Conservation (phyloP, 1,140 invertebrate species). For the Cydia splendana region DNA sequence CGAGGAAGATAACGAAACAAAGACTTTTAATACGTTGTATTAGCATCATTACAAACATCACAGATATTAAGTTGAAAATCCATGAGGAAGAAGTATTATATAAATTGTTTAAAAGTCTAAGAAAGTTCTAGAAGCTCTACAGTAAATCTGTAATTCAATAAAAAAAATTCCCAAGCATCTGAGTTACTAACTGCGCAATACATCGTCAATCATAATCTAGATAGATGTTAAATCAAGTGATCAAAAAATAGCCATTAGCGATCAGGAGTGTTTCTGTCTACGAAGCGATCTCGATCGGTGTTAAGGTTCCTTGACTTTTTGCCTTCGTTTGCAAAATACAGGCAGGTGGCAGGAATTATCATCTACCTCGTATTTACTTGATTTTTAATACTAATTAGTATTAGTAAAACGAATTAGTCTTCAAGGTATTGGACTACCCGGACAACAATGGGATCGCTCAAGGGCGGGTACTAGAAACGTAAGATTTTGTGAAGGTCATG, state of each 20-base stretch:
- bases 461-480: background rate
- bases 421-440: background rate
- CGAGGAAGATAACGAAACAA: conserved; percentile 32
- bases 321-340: background rate
- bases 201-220: conserved; percentile 4
- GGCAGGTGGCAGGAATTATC: background rate
- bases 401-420: background rate
- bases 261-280: background rate
- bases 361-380: background rate
- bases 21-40: conserved; percentile 10
- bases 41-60: background rate
- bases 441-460: background rate
- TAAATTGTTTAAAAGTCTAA: background rate
- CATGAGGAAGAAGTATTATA: background rate
- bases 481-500: background rate
- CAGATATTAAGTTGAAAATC: background rate
- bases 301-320: background rate
- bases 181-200: conserved; percentile 7
- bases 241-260: conserved; percentile 6
- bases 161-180: background rate
- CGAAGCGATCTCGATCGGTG: background rate
- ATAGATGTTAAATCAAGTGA: conserved; percentile 1
- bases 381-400: background rate
- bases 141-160: background rate
- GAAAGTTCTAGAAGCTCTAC: conserved; percentile 1